Conservation (phyloP, 2,797 vertebrate genomes). For the Xenentodon cancila region DNA sequence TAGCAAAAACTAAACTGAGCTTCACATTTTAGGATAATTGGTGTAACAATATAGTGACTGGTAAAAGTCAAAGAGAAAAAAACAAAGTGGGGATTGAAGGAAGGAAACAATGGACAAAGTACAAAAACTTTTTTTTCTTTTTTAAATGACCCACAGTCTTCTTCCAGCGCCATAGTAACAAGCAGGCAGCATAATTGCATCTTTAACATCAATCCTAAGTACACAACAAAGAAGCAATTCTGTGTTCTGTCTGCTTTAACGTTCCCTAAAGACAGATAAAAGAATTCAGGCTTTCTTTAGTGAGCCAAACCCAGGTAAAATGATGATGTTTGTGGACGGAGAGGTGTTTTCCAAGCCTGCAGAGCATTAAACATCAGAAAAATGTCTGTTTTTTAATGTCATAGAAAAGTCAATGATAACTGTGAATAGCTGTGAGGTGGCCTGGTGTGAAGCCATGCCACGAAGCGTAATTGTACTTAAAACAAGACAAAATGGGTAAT, state of each 20-base stretch:
- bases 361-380: conserved; percentile 38
- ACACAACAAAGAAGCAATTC: conserved; percentile 65
- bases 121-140: conserved; percentile 34
- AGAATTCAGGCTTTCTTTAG: conserved; percentile 55
- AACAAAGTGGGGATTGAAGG: conserved; percentile 4
- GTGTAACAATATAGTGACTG: conserved; percentile 28
- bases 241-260: conserved; percentile 59
- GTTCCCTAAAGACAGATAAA: conserved; percentile 55
- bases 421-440: conserved; percentile 13
- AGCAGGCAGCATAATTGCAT: conserved; percentile 58
- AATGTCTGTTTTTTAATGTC: conserved; percentile 52
- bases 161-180: conserved; percentile 54
- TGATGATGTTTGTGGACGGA: too few relatives aligned
- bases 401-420: conserved; percentile 6
- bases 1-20: too few relatives aligned
- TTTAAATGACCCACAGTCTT: conserved; percentile 15
- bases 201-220: conserved; percentile 63
- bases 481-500: conserved; percentile 2
- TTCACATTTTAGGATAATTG: background rate
- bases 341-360: conserved; percentile 33
- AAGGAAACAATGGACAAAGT: conserved; percentile 23
- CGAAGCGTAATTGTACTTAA: conserved; percentile 1
- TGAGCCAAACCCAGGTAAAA: conserved; percentile 49
- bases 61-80: conserved; percentile 25
- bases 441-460: conserved; percentile 8